Percentiles rank a stretch among this genome's conserved stretches.
Evolutionary conservation across 2,113 vertebrate species (phyloP).

Genomic region (Stigmatopora argus): DNA sequence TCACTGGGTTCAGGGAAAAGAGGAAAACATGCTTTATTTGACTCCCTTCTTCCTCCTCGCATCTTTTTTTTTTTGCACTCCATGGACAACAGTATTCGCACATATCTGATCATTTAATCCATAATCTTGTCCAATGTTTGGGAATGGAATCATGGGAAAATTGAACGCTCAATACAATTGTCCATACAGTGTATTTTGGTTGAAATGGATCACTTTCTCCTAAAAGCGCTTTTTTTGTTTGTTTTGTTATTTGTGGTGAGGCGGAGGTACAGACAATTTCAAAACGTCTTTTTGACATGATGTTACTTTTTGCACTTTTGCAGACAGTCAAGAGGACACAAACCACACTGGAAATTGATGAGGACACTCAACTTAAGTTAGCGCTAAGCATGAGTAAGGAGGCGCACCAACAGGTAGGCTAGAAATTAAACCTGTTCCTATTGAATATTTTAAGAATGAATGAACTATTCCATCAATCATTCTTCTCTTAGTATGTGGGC

Average conservation of each 20-base stretch:
- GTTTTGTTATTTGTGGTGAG: background rate
- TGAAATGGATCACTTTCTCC: conserved; percentile 4
- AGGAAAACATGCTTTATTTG: conserved; percentile 27
- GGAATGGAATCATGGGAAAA: background rate
- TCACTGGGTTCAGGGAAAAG: conserved; percentile 14
- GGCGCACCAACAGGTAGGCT: conserved; percentile 68
- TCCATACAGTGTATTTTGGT: background rate
- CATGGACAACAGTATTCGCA: conserved; percentile 6
- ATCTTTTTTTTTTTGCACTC: conserved; percentile 11
- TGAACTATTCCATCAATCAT: too few species aligned
- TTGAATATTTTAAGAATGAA: background rate
- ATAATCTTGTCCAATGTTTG: background rate
- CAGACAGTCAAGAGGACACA: conserved; percentile 42
- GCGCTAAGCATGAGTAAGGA: conserved; percentile 73
- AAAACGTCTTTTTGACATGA: background rate
- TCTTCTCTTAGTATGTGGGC: too few species aligned
- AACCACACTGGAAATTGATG: conserved; percentile 57
- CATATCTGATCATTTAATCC: background rate
- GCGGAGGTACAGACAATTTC: too few species aligned
- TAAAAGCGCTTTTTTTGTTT: background rate
- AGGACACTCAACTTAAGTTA: conserved; percentile 70
- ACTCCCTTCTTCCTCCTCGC: conserved; percentile 14
- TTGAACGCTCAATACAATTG: background rate
- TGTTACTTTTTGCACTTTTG: background rate
- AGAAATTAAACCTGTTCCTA: background rate